Conservation (phyloP, 1,140 invertebrate species). For the Mesaphorura yosii region DNA sequence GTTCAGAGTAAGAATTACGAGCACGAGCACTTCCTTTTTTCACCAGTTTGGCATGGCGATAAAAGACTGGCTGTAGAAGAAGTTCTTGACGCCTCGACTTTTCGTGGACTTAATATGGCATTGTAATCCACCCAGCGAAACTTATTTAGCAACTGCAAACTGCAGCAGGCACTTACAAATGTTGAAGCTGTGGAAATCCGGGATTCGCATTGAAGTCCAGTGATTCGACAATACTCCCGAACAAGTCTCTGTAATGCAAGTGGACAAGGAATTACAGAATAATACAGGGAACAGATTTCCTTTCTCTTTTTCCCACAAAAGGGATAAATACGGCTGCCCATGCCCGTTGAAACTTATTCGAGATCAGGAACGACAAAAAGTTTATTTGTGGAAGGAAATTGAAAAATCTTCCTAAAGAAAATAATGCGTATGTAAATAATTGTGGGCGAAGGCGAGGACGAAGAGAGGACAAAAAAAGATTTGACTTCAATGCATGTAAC, state of each 20-base stretch:
- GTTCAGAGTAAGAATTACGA: no score
- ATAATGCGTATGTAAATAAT: neutral
- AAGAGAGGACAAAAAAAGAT: neutral
- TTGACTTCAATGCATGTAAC: neutral
- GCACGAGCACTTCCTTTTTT: no score
- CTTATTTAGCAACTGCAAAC: no score
- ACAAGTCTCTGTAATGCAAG: neutral
- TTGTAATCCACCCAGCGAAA: no score
- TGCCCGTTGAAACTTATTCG: neutral
- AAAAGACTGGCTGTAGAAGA: no score
- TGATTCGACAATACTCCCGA: neutral
- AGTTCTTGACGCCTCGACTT: no score
- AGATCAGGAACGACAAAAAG: neutral
- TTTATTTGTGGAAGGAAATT: neutral
- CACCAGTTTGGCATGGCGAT: no score
- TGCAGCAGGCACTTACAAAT: slow-evolving; percentile 3
- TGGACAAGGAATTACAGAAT: neutral
- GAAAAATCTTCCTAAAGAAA: neutral
- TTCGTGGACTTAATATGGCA: no score
- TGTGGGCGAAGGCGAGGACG: neutral
- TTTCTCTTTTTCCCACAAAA: neutral
- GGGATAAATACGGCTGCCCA: no score
- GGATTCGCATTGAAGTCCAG: neutral
- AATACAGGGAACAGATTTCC: neutral
- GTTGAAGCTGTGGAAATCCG: neutral